Conservation (phyloP, 2,888 invertebrate species). For the Vanessa cardui region DNA sequence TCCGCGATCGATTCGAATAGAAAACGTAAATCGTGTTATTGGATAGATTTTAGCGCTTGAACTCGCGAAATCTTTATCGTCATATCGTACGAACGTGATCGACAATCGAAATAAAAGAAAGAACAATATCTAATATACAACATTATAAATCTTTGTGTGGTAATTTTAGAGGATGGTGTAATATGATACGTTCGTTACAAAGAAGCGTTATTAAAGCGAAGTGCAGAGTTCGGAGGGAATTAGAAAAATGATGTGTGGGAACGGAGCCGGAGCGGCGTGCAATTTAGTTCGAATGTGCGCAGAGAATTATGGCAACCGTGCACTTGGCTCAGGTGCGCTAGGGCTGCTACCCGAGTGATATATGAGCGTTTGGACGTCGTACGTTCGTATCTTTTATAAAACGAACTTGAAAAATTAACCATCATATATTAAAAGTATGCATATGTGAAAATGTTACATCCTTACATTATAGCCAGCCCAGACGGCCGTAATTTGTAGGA, state of each 20-base stretch:
- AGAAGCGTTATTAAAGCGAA: conserved; percentile 61
- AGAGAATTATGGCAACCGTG: conserved; percentile 75
- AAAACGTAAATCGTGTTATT: conserved; percentile 46
- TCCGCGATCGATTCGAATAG: conserved; percentile 47
- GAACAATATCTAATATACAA: conserved; percentile 20
- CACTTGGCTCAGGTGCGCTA: conserved; percentile 54
- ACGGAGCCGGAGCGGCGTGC: conserved; percentile 59
- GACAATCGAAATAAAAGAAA: conserved; percentile 30
- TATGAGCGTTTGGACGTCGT: conserved; percentile 24
- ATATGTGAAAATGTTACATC: neutral
- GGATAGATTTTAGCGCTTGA: conserved; percentile 35
- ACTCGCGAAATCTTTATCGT: conserved; percentile 25
- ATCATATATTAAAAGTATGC: neutral
- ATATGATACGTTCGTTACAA: conserved; percentile 45
- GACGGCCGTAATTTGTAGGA: conserved; percentile 55
- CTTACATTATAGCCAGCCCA: conserved; percentile 8
- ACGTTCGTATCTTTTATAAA: conserved; percentile 11
- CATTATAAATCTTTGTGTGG: conserved; percentile 28
- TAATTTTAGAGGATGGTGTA: conserved; percentile 34
- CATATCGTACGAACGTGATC: conserved; percentile 28
- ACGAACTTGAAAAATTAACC: conserved; percentile 11
- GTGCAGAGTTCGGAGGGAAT: conserved; percentile 64
- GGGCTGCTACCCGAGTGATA: conserved; percentile 53
- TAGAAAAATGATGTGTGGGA: conserved; percentile 80
- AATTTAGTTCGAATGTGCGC: conserved; percentile 72